phyloP scores from a whole-genome alignment of 2,888 invertebrate genomes.

The Steromphala cineraria region DNA sequence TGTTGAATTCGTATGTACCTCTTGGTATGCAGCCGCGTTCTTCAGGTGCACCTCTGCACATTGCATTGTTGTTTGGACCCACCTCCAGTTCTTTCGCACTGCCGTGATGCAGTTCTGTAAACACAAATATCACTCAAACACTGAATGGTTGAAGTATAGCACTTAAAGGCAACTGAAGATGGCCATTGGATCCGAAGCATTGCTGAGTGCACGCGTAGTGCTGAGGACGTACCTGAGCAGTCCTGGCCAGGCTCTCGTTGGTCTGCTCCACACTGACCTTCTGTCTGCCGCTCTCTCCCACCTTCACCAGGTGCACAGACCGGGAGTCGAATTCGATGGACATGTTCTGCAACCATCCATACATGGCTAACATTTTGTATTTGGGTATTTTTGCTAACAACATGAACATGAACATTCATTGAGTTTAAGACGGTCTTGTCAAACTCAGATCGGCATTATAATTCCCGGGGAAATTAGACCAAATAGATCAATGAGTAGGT shows the following conservation, averaged over 20 bases:
- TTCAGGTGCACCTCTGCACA: constrained; percentile 71
- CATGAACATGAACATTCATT: no score
- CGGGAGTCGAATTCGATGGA: constrained; percentile 61
- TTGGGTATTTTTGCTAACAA: no score
- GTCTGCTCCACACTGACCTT: constrained; percentile 40
- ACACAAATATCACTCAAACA: neutral
- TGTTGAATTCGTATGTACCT: constrained; percentile 53
- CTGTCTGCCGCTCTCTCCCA: constrained; percentile 45
- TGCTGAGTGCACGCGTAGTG: neutral
- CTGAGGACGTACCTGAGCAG: constrained; percentile 56
- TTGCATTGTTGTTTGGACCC: constrained; percentile 68
- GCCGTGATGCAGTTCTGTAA: constrained; percentile 69
- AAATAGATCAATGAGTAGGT: no score
- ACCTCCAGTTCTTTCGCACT: constrained; percentile 70
- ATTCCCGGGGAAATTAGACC: no score
- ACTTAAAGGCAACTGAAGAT: no score
- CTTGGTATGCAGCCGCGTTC: constrained; percentile 70
- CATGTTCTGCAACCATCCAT: constrained; percentile 45
- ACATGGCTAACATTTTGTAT: no score
- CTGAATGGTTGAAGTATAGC: no score
- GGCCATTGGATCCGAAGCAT: neutral
- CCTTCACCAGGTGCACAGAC: constrained; percentile 62
- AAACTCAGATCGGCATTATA: no score
- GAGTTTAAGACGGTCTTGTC: neutral
- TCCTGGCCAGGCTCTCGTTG: constrained; percentile 60